Percentiles rank a stretch among this genome's conserved stretches.
Evolutionary conservation across 2,888 invertebrate genomes (phyloP).

Genomic region (Rutpela maculata): DNA sequence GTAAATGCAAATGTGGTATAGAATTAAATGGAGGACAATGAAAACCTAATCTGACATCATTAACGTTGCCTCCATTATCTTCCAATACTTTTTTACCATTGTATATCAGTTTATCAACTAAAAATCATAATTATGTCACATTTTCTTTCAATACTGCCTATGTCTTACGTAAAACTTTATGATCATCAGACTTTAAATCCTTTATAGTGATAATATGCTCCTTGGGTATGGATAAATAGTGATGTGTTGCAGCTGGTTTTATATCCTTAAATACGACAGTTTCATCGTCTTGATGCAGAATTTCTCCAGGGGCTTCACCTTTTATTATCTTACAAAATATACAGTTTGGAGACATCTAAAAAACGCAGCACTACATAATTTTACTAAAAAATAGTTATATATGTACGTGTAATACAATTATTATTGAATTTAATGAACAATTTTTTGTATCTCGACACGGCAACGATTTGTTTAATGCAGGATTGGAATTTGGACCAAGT

Average conservation of each 20-base stretch:
- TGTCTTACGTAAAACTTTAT: conserved; percentile 83
- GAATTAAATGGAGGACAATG: conserved; percentile 95
- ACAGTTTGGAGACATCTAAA: conserved; percentile 73
- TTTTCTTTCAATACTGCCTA: conserved; percentile 19
- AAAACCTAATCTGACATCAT: conserved; percentile 82
- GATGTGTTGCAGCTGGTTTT: conserved; percentile 86
- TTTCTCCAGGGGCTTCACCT: conserved; percentile 78
- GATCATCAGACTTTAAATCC: conserved; percentile 77
- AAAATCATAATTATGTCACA: conserved; percentile 44
- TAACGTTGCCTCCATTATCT: conserved; percentile 73
- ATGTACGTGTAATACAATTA: too few relatives aligned
- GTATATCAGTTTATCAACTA: conserved; percentile 82
- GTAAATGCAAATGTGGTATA: conserved; percentile 89
- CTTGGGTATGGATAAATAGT: conserved; percentile 87
- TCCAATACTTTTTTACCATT: conserved; percentile 76
- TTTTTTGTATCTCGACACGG: too few relatives aligned
- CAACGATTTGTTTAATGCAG: too few relatives aligned
- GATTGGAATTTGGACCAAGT: too few relatives aligned
- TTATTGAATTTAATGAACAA: too few relatives aligned
- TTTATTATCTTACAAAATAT: conserved; percentile 86
- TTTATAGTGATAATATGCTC: conserved; percentile 86
- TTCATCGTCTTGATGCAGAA: conserved; percentile 84
- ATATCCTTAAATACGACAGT: conserved; percentile 89
- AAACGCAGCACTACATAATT: neutral
- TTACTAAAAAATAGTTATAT: too few relatives aligned